Evolutionary conservation across 2,113 vertebrate genomes (phyloP).

Genomic region (Otocyon megalotis): DNA sequence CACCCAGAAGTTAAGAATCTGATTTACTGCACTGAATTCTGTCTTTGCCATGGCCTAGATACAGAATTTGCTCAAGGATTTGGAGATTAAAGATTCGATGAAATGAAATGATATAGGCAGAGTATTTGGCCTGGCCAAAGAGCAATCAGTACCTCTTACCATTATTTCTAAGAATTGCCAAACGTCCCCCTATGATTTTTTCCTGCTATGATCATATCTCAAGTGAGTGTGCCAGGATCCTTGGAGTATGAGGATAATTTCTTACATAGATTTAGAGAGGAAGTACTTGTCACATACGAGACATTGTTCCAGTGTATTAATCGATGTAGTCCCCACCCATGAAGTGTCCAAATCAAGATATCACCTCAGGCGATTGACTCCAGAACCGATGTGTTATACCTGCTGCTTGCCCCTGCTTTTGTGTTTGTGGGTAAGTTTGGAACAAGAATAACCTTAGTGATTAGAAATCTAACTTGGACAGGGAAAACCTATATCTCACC

Average conservation of each 20-base stretch:
- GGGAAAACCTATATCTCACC: neutral
- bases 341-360: neutral
- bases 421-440: neutral
- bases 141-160: accelerated
- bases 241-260: neutral
- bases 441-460: neutral
- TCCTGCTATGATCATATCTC: neutral
- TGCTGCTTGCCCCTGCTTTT: neutral
- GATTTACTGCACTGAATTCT: neutral
- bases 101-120: neutral
- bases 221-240: neutral
- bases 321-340: neutral
- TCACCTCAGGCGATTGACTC: neutral
- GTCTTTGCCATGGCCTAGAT: neutral
- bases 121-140: neutral
- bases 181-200: neutral
- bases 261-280: neutral
- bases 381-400: accelerated
- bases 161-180: neutral
- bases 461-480: neutral
- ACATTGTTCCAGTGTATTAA: neutral
- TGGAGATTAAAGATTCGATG: neutral
- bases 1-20: neutral
- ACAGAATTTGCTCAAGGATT: neutral
- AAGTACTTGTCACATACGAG: neutral